phyloP scores from a whole-genome alignment of 2,888 invertebrate species.

The Hyposoter dolosus region DNA sequence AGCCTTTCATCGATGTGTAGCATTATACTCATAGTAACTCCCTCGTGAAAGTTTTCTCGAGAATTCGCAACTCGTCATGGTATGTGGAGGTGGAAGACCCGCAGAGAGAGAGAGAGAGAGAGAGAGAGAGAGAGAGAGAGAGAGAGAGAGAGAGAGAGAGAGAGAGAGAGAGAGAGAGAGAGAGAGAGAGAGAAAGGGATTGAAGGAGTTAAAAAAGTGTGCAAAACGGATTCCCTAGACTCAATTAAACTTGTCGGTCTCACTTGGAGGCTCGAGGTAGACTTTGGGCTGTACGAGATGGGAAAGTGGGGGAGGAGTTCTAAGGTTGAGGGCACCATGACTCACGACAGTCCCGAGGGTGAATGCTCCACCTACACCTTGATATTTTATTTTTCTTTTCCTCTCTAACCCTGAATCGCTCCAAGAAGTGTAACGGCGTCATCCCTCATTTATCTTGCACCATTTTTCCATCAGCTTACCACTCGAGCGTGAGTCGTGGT shows the following conservation, averaged over 20 bases:
- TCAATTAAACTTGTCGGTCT: conserved; percentile 75
- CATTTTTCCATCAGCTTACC: conserved; percentile 40
- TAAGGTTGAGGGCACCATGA: conserved; percentile 34
- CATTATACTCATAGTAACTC: conserved; percentile 37
- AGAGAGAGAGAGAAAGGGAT: conserved; percentile 50
- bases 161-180: conserved; percentile 35
- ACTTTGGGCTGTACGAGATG: conserved; percentile 42
- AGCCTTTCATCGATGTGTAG: conserved; percentile 15
- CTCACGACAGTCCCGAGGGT: conserved; percentile 60
- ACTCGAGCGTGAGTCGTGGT: background rate
- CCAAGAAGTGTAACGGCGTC: conserved; percentile 40
- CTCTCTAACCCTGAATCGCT: conserved; percentile 34
- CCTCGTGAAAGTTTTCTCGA: conserved; percentile 69
- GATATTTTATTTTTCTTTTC: conserved; percentile 40
- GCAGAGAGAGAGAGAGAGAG: conserved; percentile 31
- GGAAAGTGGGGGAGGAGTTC: background rate
- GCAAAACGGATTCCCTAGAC: conserved; percentile 73
- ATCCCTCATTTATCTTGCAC: conserved; percentile 53
- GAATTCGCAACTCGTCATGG: conserved; percentile 64
- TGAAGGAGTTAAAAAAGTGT: conserved; percentile 63
- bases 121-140: conserved; percentile 51
- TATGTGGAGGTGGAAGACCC: conserved; percentile 42
- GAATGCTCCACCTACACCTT: conserved; percentile 46
- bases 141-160: conserved; percentile 52
- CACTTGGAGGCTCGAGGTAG: conserved; percentile 50